phyloP scores from a whole-genome alignment of 1,140 invertebrate genomes.

The Centruroides sculpturatus region DNA sequence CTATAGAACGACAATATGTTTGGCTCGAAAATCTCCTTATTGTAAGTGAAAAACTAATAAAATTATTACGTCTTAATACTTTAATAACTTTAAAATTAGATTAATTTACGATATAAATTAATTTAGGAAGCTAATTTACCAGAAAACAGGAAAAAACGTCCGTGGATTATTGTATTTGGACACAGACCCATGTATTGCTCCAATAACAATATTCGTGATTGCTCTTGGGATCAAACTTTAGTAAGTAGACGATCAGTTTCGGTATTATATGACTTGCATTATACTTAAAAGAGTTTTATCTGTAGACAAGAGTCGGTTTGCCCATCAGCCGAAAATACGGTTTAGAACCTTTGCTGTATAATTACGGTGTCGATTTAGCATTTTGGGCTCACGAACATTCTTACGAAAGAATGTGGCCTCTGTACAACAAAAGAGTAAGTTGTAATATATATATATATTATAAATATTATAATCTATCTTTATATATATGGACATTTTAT shows the following conservation, averaged over 20 bases:
- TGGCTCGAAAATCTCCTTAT: conserved; percentile 72
- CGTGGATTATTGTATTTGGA: conserved; percentile 86
- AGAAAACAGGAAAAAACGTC: conserved; percentile 45
- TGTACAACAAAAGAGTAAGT: conserved; percentile 25
- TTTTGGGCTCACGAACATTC: conserved; percentile 36
- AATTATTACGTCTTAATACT: background rate
- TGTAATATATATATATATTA: background rate
- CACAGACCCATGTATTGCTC: conserved; percentile 97
- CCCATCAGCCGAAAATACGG: conserved; percentile 10
- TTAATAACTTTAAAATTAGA: background rate
- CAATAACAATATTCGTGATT: conserved; percentile 70
- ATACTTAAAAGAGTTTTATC: background rate
- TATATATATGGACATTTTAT: background rate
- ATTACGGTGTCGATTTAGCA: conserved; percentile 34
- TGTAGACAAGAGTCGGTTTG: conserved; percentile 5
- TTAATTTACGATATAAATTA: background rate
- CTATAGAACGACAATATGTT: conserved; percentile 57
- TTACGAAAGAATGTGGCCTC: conserved; percentile 35
- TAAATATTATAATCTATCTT: background rate
- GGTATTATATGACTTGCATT: too few species aligned
- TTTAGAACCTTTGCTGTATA: conserved; percentile 34
- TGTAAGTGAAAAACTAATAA: conserved; percentile 25
- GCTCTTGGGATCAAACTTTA: conserved; percentile 24
- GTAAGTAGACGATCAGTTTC: background rate
- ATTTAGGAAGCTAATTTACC: conserved; percentile 35